These are phyloP conservation scores for Suncus etruscus DNA, from an alignment of 2,113 vertebrate species.

Conservation along the genomic window DNA sequence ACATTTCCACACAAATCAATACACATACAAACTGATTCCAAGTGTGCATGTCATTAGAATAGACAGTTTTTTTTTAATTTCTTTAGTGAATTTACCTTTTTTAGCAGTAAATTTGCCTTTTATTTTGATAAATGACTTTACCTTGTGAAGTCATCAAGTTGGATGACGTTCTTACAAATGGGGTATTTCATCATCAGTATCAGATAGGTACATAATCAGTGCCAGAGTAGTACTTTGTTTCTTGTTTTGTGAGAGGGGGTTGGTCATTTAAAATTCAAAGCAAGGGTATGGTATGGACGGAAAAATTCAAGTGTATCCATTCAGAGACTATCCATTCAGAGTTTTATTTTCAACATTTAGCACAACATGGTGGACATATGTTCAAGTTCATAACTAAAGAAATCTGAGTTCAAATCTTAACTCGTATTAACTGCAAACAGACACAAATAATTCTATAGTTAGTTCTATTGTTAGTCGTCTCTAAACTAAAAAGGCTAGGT, in stretches of 20 bases:
- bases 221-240: background rate
- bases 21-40: background rate
- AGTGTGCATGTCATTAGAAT: background rate
- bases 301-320: slow-evolving; percentile 2
- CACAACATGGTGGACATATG: background rate
- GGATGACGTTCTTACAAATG: background rate
- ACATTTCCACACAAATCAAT: too few relatives aligned
- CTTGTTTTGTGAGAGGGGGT: background rate
- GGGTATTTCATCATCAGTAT: background rate
- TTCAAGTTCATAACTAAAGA: background rate
- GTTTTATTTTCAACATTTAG: background rate
- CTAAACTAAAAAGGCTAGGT: background rate
- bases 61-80: background rate
- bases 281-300: background rate
- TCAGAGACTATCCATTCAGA: background rate
- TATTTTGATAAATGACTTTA: slow-evolving; percentile 23
- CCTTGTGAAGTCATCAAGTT: background rate
- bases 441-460: background rate
- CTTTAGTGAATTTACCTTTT: background rate
- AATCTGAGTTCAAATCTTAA: background rate
- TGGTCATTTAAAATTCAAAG: background rate
- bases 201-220: background rate
- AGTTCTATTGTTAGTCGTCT: background rate
- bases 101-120: too few relatives aligned
- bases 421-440: background rate